Percentiles rank a stretch among this genome's conserved stretches.
Evolutionary conservation across 2,888 invertebrate genomes (phyloP).

Genomic region (Pristionchus japonicus): DNA sequence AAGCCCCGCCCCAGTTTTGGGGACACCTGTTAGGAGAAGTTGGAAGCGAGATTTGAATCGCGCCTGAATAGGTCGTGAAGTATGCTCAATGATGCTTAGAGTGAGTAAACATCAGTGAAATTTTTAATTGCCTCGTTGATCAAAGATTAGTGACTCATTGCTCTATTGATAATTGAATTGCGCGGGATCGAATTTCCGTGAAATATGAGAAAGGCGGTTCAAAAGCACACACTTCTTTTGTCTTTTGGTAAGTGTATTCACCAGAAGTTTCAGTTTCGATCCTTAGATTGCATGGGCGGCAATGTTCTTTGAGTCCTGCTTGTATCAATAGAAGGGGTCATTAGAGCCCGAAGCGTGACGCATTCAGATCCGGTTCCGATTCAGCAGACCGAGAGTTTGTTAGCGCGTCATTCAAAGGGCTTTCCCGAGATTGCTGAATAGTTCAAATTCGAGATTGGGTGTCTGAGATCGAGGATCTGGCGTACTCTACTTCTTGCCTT

Average conservation of each 20-base stretch:
- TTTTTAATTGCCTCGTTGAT: not conserved
- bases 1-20: not conserved
- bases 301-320: not conserved
- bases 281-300: too few relatives aligned
- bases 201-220: not conserved
- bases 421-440: not conserved
- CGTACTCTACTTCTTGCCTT: not conserved
- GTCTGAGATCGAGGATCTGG: not conserved
- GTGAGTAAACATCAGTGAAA: not conserved
- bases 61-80: too few relatives aligned
- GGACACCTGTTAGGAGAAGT: not conserved
- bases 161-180: not conserved
- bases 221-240: not conserved
- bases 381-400: not conserved
- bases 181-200: not conserved
- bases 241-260: too few relatives aligned
- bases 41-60: not conserved
- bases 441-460: not conserved
- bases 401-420: not conserved
- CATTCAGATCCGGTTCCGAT: not conserved
- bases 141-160: not conserved
- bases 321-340: not conserved
- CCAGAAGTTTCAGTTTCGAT: too few relatives aligned
- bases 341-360: not conserved
- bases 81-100: not conserved